These are phyloP conservation scores for Stigmatopora argus DNA, from an alignment of 2,113 vertebrate species.

Conservation along the genomic window DNA sequence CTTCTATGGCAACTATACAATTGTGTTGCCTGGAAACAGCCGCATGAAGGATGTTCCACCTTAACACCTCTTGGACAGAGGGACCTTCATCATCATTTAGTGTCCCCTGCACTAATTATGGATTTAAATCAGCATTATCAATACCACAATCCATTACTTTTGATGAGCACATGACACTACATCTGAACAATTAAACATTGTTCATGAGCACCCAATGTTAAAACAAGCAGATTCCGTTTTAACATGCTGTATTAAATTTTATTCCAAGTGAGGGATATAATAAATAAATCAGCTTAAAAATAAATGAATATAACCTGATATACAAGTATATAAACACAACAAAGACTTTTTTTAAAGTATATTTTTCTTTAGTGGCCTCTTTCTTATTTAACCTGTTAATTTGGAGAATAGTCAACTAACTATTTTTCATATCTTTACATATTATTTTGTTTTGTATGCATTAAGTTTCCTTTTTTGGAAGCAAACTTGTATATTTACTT, in stretches of 20 bases:
- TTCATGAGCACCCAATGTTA: neutral
- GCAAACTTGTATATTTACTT: neutral
- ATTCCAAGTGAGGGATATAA: neutral
- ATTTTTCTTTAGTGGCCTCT: no score
- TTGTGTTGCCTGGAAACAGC: slow-evolving; percentile 58
- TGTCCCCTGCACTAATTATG: neutral
- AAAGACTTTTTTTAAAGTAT: no score
- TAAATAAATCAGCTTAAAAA: neutral
- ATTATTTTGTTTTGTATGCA: neutral
- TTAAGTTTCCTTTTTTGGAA: neutral
- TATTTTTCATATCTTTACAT: neutral
- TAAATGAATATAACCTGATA: no score
- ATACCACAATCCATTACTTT: neutral
- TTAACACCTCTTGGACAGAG: slow-evolving; percentile 4
- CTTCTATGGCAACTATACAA: slow-evolving; percentile 17
- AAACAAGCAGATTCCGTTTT: neutral
- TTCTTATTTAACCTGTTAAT: no score
- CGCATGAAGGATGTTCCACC: slow-evolving; percentile 22
- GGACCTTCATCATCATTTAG: neutral
- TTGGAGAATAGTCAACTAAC: neutral
- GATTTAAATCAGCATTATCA: neutral
- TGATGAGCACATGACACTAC: neutral
- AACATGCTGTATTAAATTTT: neutral
- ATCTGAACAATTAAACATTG: neutral
- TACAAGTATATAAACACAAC: no score